phyloP scores from a whole-genome alignment of 2,113 vertebrate species.

The Heloderma charlesbogerti region DNA sequence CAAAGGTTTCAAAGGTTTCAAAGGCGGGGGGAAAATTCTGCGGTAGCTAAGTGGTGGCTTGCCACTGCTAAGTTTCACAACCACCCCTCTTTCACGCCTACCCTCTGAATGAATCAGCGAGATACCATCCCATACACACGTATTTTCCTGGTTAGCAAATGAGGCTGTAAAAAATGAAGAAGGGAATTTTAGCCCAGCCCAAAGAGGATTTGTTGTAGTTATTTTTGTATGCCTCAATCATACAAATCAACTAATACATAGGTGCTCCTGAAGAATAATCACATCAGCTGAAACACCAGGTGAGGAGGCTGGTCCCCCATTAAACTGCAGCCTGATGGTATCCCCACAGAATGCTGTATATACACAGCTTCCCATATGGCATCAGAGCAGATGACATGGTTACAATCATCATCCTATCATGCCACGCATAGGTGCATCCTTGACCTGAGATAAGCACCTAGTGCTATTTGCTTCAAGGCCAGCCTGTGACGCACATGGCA shows the following conservation, averaged over 20 bases:
- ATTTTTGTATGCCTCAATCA: background rate
- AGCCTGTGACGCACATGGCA: rapidly evolving
- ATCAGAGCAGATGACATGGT: background rate
- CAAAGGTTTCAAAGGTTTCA: too few relatives aligned
- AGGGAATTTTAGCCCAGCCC: background rate
- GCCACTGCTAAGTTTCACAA: background rate
- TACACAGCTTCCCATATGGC: background rate
- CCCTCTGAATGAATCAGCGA: background rate
- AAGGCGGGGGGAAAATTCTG: too few relatives aligned
- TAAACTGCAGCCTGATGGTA: background rate
- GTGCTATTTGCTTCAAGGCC: background rate
- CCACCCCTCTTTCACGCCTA: too few relatives aligned
- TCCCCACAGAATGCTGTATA: background rate
- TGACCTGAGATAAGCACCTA: background rate
- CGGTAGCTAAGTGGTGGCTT: background rate
- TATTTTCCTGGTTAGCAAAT: background rate
- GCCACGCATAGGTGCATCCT: too few relatives aligned
- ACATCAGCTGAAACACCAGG: background rate
- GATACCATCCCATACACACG: background rate
- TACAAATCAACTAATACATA: background rate
- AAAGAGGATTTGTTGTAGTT: background rate
- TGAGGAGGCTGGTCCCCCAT: background rate
- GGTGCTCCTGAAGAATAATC: background rate
- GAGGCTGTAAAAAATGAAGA: background rate
- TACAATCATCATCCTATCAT: background rate